These are phyloP conservation scores for Mallotus villosus DNA, from an alignment of 2,797 vertebrate species.

Conservation along the genomic window DNA sequence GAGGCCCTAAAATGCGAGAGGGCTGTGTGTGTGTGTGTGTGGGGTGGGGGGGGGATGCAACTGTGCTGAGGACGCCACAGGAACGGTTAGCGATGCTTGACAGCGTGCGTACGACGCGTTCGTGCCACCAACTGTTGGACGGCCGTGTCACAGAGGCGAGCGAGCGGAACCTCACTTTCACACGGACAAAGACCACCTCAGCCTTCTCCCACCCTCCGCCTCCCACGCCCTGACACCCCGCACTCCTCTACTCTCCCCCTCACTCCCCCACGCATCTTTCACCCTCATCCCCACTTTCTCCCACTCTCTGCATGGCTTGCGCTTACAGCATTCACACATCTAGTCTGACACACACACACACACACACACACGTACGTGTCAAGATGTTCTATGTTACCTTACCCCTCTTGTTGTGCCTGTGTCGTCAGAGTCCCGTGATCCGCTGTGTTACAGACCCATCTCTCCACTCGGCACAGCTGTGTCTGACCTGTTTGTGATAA, in stretches of 20 bases:
- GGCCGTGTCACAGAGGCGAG: neutral
- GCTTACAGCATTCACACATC: constrained; percentile 32
- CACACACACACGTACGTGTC: neutral
- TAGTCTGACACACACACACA: constrained; percentile 5
- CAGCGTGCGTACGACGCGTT: too few species aligned
- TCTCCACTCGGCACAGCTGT: neutral
- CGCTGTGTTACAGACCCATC: neutral
- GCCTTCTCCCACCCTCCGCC: neutral
- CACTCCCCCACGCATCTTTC: constrained; percentile 27
- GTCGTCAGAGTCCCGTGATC: neutral
- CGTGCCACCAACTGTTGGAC: too few species aligned
- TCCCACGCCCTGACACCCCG: constrained; percentile 25
- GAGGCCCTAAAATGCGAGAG: too few species aligned
- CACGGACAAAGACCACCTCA: neutral
- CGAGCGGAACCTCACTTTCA: neutral
- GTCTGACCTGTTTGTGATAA: constrained; percentile 15
- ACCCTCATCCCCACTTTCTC: constrained; percentile 28
- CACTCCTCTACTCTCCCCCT: constrained; percentile 25
- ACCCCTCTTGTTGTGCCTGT: neutral
- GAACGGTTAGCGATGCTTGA: too few species aligned
- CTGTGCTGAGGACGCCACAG: too few species aligned
- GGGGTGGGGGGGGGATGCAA: neutral
- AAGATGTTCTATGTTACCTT: neutral
- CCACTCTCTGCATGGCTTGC: constrained; percentile 64
- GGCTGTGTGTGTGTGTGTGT: neutral